phyloP scores from a whole-genome alignment of 2,797 vertebrate genomes.

The Zalophus californianus region DNA sequence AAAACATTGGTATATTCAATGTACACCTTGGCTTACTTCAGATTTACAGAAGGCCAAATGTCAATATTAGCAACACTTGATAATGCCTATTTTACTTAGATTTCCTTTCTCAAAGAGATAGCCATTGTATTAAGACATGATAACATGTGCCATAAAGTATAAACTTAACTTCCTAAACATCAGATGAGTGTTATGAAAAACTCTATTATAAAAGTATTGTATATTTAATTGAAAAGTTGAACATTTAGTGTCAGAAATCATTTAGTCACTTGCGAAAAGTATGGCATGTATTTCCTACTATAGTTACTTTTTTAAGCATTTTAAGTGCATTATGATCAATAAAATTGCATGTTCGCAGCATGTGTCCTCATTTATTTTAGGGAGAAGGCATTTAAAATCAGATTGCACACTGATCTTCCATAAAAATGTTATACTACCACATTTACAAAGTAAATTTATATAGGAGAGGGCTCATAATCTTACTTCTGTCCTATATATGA shows the following conservation, averaged over 20 bases:
- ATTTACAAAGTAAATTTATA: slow-evolving; percentile 50
- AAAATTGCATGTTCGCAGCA: not conserved
- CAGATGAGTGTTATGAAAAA: not conserved
- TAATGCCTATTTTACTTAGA: not conserved
- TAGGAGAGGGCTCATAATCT: not conserved
- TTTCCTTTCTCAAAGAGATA: not conserved
- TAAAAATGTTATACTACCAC: slow-evolving; percentile 37
- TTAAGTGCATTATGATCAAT: not conserved
- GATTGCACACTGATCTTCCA: not conserved
- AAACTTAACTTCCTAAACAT: not conserved
- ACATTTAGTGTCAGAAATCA: slow-evolving; percentile 11
- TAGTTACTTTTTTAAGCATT: slow-evolving; percentile 18
- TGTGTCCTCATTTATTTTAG: slow-evolving; percentile 44
- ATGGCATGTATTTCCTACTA: slow-evolving; percentile 1
- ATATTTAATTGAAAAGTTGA: slow-evolving; percentile 41
- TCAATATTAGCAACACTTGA: not conserved
- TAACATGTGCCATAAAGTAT: not conserved
- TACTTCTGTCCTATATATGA: not conserved
- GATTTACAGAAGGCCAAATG: not conserved
- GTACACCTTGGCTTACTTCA: not conserved
- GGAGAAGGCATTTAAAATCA: slow-evolving; percentile 47
- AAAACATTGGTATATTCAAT: not conserved
- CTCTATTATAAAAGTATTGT: not conserved
- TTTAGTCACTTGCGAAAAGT: not conserved
- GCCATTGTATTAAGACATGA: not conserved